A percentile compares a stretch with the other conserved stretches of the same genome.
Evolutionary conservation across 2,797 vertebrate species (phyloP).

Genomic region (Pangasius sanitwongsei): DNA sequence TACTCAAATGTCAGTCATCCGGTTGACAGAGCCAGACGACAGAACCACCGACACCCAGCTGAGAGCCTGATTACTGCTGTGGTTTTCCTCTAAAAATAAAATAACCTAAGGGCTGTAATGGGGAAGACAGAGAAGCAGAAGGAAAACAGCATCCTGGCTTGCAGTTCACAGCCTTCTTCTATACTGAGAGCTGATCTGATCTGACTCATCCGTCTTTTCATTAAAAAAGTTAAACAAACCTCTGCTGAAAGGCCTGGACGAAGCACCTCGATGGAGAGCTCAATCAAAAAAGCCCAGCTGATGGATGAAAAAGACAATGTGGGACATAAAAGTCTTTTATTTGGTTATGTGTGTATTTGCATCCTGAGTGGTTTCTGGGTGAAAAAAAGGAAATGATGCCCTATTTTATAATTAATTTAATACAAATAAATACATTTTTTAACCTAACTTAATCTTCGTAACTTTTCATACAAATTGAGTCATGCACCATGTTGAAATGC

Average conservation of each 20-base stretch:
- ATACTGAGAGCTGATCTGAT: background rate
- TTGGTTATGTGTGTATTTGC: background rate
- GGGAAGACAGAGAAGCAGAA: background rate
- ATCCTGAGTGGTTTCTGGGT: background rate
- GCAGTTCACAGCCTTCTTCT: background rate
- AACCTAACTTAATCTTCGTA: background rate
- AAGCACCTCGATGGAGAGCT: background rate
- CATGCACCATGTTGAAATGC: too few relatives aligned
- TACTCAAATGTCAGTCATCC: slow-evolving; percentile 24
- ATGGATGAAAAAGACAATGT: background rate
- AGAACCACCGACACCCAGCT: background rate
- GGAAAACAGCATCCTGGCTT: background rate
- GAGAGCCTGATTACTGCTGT: slow-evolving; percentile 32
- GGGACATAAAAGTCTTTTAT: background rate
- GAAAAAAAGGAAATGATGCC: background rate
- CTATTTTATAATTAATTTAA: background rate
- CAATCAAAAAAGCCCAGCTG: background rate
- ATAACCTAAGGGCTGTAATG: slow-evolving; percentile 3
- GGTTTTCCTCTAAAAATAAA: background rate
- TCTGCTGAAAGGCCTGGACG: background rate
- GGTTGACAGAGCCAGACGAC: background rate
- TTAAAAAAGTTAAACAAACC: background rate
- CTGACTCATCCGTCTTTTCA: background rate
- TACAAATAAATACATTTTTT: background rate
- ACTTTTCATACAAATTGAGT: too few relatives aligned